These are phyloP conservation scores for Paradoxurus hermaphroditus DNA, from an alignment of 2,113 vertebrate genomes.

Conservation along the genomic window DNA sequence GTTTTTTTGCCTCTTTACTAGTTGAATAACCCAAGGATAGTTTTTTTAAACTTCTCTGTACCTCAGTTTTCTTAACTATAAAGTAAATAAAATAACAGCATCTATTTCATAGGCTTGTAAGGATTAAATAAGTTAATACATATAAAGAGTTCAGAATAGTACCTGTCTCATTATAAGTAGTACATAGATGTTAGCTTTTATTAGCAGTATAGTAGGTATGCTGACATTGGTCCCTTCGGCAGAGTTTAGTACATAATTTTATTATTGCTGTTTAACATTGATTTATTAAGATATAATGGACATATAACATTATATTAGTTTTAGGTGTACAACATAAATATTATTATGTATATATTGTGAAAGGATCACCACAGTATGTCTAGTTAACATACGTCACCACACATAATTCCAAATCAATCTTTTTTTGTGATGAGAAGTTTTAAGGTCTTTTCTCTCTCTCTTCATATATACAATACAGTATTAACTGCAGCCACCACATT, in stretches of 20 bases:
- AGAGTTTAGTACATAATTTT: neutral
- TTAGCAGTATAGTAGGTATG: neutral
- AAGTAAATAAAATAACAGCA: slow-evolving; percentile 33
- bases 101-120: neutral
- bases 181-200: neutral
- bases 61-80: neutral
- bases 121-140: neutral
- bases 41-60: neutral
- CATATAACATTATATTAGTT: neutral
- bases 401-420: neutral
- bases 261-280: slow-evolving; percentile 2
- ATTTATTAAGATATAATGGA: neutral
- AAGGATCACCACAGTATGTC: neutral
- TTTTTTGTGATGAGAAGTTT: neutral
- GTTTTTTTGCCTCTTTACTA: neutral
- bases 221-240: neutral
- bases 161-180: neutral
- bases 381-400: neutral
- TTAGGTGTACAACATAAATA: neutral
- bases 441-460: neutral
- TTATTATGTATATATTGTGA: neutral
- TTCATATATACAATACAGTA: neutral
- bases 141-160: neutral
- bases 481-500: neutral
- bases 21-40: neutral